Conservation (phyloP, 1,140 invertebrate genomes). For the Drosophila bipectinata region DNA sequence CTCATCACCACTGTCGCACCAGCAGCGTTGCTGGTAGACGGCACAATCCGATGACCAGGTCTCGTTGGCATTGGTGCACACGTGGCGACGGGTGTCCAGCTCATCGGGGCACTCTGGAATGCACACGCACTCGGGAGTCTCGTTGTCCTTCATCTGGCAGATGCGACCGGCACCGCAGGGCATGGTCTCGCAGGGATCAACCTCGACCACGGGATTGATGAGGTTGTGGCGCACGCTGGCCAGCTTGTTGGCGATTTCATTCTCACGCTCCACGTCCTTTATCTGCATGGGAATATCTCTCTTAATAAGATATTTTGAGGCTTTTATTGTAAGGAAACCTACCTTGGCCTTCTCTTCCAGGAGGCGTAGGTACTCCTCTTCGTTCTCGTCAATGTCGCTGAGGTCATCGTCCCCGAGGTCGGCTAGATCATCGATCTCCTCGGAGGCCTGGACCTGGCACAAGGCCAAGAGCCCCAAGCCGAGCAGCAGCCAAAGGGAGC, state of each 20-base stretch:
- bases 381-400: constrained; percentile 70
- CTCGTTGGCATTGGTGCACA: constrained; percentile 97
- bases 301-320: background rate
- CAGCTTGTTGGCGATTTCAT: constrained; percentile 68
- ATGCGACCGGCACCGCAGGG: constrained; percentile 95
- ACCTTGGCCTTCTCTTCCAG: constrained; percentile 78
- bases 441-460: constrained; percentile 48
- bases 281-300: constrained; percentile 42
- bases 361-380: constrained; percentile 71
- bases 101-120: constrained; percentile 92
- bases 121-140: constrained; percentile 93
- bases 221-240: constrained; percentile 65
- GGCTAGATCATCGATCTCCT: constrained; percentile 28
- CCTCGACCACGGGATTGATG: constrained; percentile 69
- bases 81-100: constrained; percentile 90
- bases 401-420: constrained; percentile 51
- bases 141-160: constrained; percentile 89
- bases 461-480: constrained; percentile 71
- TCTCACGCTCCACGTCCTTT: constrained; percentile 76
- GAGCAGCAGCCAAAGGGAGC: constrained; percentile 65
- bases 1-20: constrained; percentile 91
- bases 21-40: constrained; percentile 94
- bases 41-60: constrained; percentile 97
- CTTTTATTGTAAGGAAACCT: background rate
- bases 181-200: constrained; percentile 93